phyloP scores from a whole-genome alignment of 2,888 invertebrate species.

The Ormyrus rosae region DNA sequence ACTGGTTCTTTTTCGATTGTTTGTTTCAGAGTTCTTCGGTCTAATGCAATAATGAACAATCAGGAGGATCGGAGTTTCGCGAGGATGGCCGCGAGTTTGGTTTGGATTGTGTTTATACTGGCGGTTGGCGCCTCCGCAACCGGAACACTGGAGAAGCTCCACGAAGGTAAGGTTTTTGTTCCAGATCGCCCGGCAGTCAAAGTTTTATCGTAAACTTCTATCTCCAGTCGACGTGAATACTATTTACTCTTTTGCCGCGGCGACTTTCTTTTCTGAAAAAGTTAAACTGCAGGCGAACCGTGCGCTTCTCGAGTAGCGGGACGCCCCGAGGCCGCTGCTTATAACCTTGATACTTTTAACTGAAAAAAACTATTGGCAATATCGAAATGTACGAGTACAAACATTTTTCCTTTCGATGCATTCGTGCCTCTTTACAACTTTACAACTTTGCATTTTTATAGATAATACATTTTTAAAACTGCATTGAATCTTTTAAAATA shows the following conservation, averaged over 20 bases:
- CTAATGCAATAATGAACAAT: slow-evolving; percentile 67
- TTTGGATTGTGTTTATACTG: slow-evolving; percentile 64
- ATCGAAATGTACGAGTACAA: too few species aligned
- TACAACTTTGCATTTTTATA: too few species aligned
- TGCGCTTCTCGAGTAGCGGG: too few species aligned
- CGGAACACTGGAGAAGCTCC: slow-evolving; percentile 72
- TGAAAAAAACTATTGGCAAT: too few species aligned
- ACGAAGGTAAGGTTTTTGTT: slow-evolving; percentile 70
- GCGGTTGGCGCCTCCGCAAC: slow-evolving; percentile 65
- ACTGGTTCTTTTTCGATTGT: background rate
- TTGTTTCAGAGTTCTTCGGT: slow-evolving; percentile 10
- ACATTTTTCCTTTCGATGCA: too few species aligned
- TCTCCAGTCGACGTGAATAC: slow-evolving; percentile 50
- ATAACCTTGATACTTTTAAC: too few species aligned
- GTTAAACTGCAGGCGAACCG: background rate
- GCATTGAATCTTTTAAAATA: too few species aligned
- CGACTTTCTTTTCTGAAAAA: slow-evolving; percentile 45
- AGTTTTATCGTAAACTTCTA: slow-evolving; percentile 59
- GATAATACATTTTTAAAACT: too few species aligned
- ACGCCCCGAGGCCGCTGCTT: too few species aligned
- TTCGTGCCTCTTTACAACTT: too few species aligned
- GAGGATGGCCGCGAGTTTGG: slow-evolving; percentile 64
- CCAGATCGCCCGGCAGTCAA: slow-evolving; percentile 51
- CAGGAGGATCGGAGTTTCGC: slow-evolving; percentile 64
- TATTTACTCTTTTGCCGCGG: slow-evolving; percentile 57